Base-by-base conservation (phyloP, 2,888 invertebrate species). In the Tillus elongatus region DNA sequence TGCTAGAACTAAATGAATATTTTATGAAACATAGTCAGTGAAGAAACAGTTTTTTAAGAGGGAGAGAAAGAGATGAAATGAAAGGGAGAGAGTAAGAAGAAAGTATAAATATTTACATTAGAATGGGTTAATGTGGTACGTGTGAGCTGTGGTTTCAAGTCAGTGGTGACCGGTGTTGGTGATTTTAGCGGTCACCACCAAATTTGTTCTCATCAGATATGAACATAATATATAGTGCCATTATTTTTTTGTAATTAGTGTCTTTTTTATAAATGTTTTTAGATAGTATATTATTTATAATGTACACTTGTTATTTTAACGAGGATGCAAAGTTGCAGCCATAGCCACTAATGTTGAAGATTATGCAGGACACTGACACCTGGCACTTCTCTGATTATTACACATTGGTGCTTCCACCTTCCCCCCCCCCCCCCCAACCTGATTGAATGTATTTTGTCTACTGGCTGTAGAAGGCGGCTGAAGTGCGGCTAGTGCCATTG, bases 211-310 rank as follows among this genome's bases (percentile, higher is more conserved):
- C 24, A n/a, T 19, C 46, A 54, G 53, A 56, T 54, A 58, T 52
- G 54, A 52, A 51, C 49, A 51, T 52, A 54, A 53, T 52, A 54
- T 59, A 63, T 63, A 63, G 64, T 66, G 64, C 66, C 66, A 64
- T 66, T 64, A 63, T 61, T 64, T 64, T 64, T 61, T 58, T 64
- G 62, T 64, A 63, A 63, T 61, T 62, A 64, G 62, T 63, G 61
- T 63, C 59, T 62, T 63, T 64, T 64, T 64, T 64, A 65, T 65
- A 64, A 63, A 65, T 64, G 64, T 65, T 64, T 63, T 63, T 64
- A 64, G 64, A 60, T 63, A 60, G 61, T 53, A 61, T 62, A 63
- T 63, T 57, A 58, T 62, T 65, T 60, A 57, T 56, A 61, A 60
- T 61, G 61, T 64, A 63, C 61, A 61, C 63, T 64, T 64, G 63